phyloP scores from a whole-genome alignment of 2,888 invertebrate genomes.

The Xylocampa areola region DNA sequence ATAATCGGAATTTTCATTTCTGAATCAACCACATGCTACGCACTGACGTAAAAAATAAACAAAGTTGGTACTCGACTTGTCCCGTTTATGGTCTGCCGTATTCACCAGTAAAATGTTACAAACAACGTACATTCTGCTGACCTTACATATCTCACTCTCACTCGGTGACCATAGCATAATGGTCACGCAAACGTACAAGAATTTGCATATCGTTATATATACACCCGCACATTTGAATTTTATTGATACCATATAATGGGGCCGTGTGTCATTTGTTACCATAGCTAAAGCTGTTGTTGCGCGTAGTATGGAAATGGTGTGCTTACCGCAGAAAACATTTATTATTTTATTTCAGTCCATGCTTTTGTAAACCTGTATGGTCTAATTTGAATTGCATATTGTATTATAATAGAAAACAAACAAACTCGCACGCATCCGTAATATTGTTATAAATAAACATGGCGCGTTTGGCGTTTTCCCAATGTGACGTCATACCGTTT shows the following conservation, averaged over 20 bases:
- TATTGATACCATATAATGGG: conserved; percentile 22
- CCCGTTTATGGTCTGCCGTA: conserved; percentile 60
- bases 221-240: conserved; percentile 29
- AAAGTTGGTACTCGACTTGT: conserved; percentile 34
- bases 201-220: conserved; percentile 40
- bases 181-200: conserved; percentile 3
- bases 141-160: no score
- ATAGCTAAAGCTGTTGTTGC: no score
- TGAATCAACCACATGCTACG: conserved; percentile 3
- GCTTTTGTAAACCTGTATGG: no score
- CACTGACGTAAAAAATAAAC: conserved; percentile 4
- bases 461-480: conserved; percentile 25
- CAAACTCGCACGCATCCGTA: conserved; percentile 1
- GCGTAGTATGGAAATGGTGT: no score
- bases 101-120: conserved; percentile 61
- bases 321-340: no score
- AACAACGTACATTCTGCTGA: conserved; percentile 43
- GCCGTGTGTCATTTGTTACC: conserved; percentile 8
- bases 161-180: not conserved
- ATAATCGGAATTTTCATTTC: not conserved
- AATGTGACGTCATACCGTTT: conserved; percentile 12
- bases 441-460: conserved; percentile 42
- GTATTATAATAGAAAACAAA: conserved; percentile 3
- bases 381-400: no score
- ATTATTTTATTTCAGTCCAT: no score